Evolutionary conservation across 92 coral and sea anemone genomes (phyloP).

Genomic region (Desmophyllum pertusum): DNA sequence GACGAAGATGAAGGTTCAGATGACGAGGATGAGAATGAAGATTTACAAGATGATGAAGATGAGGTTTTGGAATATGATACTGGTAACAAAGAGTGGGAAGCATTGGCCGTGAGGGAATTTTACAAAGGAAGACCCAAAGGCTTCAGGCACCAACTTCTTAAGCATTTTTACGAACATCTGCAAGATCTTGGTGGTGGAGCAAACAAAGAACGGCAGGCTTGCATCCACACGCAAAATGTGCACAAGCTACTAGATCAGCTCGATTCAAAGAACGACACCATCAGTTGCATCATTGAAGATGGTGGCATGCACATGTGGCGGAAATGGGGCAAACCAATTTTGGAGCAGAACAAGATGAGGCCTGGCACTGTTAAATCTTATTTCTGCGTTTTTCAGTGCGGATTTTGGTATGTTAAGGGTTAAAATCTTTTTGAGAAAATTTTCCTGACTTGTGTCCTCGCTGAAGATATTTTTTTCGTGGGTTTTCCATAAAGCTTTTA

Average conservation of each 20-base stretch:
- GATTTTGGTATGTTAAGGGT: no score
- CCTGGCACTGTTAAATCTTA: slow-evolving; percentile 28
- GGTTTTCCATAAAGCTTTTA: no score
- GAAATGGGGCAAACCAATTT: background rate
- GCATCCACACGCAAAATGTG: background rate
- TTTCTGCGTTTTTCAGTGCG: no score
- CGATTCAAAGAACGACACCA: slow-evolving; percentile 19
- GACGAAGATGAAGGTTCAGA: slow-evolving; percentile 4
- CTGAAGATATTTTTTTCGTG: no score
- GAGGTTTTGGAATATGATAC: background rate
- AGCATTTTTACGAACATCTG: slow-evolving; percentile 5
- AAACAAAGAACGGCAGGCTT: background rate
- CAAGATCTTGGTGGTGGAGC: background rate
- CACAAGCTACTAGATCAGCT: slow-evolving; percentile 10
- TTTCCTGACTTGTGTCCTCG: no score
- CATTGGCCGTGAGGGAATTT: slow-evolving; percentile 11
- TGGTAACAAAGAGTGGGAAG: slow-evolving; percentile 10
- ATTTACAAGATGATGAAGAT: slow-evolving; percentile 5
- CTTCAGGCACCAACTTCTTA: background rate
- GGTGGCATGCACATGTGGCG: background rate
- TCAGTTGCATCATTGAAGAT: background rate
- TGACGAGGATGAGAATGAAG: slow-evolving; percentile 10
- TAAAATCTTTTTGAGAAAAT: no score
- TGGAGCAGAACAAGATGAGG: slow-evolving; percentile 23
- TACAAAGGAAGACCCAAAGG: slow-evolving; percentile 26